These are phyloP conservation scores for Exaiptasia diaphana DNA, from an alignment of 64 coral and sea anemone genomes.

Conservation along the genomic window DNA sequence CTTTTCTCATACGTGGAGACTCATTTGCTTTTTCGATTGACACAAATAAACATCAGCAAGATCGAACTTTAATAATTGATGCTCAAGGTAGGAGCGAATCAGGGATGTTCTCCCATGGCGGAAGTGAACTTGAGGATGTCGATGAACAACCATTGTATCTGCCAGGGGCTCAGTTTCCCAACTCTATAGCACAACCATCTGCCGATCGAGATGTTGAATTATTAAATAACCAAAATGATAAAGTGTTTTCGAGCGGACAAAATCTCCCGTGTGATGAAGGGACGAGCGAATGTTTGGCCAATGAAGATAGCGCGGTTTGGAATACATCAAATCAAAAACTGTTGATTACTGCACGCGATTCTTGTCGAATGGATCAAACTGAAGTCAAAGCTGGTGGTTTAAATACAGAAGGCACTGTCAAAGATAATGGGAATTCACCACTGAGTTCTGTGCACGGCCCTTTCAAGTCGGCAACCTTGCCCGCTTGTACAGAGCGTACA, in stretches of 20 bases:
- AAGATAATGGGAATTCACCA: neutral
- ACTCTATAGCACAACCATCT: slow-evolving; percentile 5
- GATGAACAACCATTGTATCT: slow-evolving; percentile 11
- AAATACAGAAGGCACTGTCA: neutral
- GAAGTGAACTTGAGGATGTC: slow-evolving; percentile 39
- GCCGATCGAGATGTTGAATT: slow-evolving; percentile 45
- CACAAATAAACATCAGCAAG: slow-evolving; percentile 5
- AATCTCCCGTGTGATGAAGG: slow-evolving; percentile 11
- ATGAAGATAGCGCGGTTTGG: slow-evolving; percentile 1
- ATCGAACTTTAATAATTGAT: neutral
- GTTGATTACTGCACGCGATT: neutral
- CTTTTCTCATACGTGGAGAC: neutral
- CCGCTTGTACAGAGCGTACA: neutral
- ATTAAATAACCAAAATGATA: slow-evolving; percentile 60
- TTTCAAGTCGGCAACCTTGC: neutral
- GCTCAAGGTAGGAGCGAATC: neutral
- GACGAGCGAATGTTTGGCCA: slow-evolving; percentile 34
- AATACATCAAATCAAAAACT: neutral
- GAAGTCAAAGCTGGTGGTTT: neutral
- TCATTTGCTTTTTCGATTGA: neutral
- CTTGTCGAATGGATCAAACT: neutral
- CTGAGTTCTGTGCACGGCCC: neutral
- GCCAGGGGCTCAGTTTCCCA: neutral
- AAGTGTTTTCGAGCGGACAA: slow-evolving; percentile 34
- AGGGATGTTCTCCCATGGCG: neutral